Conservation (phyloP, 2,113 vertebrate genomes). For the Hemiprocne comata region DNA sequence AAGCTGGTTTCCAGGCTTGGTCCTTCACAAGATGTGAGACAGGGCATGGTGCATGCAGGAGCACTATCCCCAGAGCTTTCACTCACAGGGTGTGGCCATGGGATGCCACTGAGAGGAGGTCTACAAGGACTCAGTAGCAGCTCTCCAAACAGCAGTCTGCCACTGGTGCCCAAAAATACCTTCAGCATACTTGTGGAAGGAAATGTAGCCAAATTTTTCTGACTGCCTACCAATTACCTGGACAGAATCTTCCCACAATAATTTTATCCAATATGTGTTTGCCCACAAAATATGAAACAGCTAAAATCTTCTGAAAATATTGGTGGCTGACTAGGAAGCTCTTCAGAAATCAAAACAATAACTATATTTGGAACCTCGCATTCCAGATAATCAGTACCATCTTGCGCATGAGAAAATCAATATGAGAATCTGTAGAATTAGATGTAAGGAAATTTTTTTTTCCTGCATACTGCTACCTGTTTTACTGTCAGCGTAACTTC, state of each 20-base stretch:
- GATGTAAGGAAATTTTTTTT: constrained; percentile 1
- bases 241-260: background rate
- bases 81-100: background rate
- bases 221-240: background rate
- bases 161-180: background rate
- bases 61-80: background rate
- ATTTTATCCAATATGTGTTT: background rate
- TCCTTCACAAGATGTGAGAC: background rate
- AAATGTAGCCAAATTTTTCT: background rate
- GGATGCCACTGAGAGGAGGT: background rate
- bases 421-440: background rate
- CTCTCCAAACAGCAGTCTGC: background rate
- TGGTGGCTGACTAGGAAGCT: background rate
- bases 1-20: background rate
- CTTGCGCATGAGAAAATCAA: background rate
- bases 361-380: background rate
- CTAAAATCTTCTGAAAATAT: background rate
- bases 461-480: background rate
- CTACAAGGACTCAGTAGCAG: background rate
- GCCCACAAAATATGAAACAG: background rate
- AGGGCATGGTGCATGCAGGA: rapidly evolving
- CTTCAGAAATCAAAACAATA: constrained; percentile 1
- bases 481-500: background rate
- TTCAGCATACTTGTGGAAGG: background rate
- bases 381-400: background rate